Percentiles rank a stretch among this genome's conserved stretches.
Evolutionary conservation across 2,888 invertebrate genomes (phyloP).

Genomic region (Hyalella azteca): DNA sequence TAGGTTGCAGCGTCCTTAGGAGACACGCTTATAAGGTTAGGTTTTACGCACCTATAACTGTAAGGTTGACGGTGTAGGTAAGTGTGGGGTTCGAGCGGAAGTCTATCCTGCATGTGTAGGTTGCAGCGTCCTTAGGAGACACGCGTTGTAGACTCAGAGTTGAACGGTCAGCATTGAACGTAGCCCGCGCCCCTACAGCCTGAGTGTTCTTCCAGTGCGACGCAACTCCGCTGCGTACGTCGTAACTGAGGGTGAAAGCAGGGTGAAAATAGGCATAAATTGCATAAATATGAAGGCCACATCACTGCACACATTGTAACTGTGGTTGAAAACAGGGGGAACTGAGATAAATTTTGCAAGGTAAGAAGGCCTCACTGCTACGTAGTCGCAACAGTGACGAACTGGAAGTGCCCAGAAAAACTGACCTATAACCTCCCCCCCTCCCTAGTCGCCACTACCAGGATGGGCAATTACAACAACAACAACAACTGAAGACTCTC

Average conservation of each 20-base stretch:
- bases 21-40: neutral
- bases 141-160: constrained; percentile 26
- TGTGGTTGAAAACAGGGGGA: too few relatives aligned
- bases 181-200: constrained; percentile 23
- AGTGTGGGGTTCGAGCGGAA: constrained; percentile 29
- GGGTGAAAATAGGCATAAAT: too few relatives aligned
- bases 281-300: too few relatives aligned
- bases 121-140: constrained; percentile 23
- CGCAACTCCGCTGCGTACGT: constrained; percentile 37
- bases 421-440: too few relatives aligned
- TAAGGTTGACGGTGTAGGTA: constrained; percentile 34
- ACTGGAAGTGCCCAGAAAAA: too few relatives aligned
- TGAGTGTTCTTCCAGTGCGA: constrained; percentile 42
- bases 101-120: constrained; percentile 39
- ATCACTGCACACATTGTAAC: too few relatives aligned
- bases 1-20: constrained; percentile 36
- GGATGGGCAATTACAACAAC: too few relatives aligned
- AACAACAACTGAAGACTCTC: too few relatives aligned
- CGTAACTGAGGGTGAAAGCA: constrained; percentile 39
- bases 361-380: too few relatives aligned
- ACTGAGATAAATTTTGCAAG: too few relatives aligned
- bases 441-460: too few relatives aligned
- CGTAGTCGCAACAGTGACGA: too few relatives aligned
- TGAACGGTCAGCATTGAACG: constrained; percentile 31
- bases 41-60: constrained; percentile 32